phyloP scores from a whole-genome alignment of 2,888 invertebrate genomes.

The Lasioglossum zephyrum region DNA sequence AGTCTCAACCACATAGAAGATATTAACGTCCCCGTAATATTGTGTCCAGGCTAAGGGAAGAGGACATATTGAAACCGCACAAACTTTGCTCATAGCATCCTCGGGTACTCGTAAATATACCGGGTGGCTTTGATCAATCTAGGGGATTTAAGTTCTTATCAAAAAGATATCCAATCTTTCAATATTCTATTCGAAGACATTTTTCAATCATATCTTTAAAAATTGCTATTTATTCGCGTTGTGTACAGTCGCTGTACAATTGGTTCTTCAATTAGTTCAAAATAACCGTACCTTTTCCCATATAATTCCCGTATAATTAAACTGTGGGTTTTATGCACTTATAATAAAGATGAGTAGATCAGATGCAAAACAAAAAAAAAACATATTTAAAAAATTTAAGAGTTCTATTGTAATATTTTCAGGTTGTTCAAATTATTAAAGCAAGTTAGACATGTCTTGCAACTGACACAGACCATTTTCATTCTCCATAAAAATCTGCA shows the following conservation, averaged over 20 bases:
- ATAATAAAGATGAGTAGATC: too few relatives aligned
- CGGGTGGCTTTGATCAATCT: constrained; percentile 66
- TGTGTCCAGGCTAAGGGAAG: constrained; percentile 79
- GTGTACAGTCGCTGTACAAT: too few relatives aligned
- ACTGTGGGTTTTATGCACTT: too few relatives aligned
- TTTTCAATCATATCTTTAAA: too few relatives aligned
- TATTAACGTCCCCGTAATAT: constrained; percentile 83
- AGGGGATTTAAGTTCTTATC: neutral
- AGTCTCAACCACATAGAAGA: constrained; percentile 80
- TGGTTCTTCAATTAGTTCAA: too few relatives aligned
- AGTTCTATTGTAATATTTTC: neutral
- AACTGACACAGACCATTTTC: neutral
- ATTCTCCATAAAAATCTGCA: neutral
- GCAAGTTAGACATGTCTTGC: neutral
- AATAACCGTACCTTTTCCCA: too few relatives aligned
- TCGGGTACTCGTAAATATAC: constrained; percentile 69
- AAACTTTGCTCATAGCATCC: constrained; percentile 82
- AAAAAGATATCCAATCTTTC: neutral
- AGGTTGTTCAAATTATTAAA: neutral
- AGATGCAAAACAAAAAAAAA: too few relatives aligned
- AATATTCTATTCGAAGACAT: neutral
- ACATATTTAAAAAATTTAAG: too few relatives aligned
- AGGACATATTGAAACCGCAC: constrained; percentile 83
- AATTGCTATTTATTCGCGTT: too few relatives aligned
- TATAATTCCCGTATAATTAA: too few relatives aligned